Conservation (phyloP, 2,113 vertebrate genomes). For the Phainopepla nitens region DNA sequence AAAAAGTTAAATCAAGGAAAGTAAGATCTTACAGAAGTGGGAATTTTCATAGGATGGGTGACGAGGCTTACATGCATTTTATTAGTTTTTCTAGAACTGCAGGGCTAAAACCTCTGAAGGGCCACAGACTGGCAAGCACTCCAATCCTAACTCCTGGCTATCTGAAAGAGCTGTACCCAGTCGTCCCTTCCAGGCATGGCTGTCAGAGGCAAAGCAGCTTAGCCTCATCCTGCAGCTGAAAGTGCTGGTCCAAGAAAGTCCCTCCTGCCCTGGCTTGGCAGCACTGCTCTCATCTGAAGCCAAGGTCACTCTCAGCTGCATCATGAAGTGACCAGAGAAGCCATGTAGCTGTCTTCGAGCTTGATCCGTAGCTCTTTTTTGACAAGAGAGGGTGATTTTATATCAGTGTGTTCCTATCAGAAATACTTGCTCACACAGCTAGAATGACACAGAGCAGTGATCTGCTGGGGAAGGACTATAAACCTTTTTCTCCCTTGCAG, state of each 20-base stretch:
- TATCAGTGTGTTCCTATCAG: not conserved
- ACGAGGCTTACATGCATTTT: not conserved
- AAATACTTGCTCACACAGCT: not conserved
- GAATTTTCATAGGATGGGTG: rapidly evolving
- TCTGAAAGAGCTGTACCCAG: rapidly evolving
- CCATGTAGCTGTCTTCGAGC: not conserved
- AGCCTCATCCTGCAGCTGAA: not conserved
- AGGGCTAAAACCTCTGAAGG: not conserved
- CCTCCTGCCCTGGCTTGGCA: not conserved
- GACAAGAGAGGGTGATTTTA: not conserved
- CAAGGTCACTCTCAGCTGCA: not conserved
- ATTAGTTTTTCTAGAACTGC: not conserved
- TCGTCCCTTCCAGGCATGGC: rapidly evolving
- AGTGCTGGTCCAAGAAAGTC: rapidly evolving
- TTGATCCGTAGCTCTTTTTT: not conserved
- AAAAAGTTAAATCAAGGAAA: not conserved
- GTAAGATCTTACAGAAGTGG: not conserved
- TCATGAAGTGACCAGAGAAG: rapidly evolving
- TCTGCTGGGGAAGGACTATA: not conserved
- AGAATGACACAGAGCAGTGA: not conserved
- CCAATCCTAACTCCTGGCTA: not conserved
- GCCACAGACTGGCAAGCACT: rapidly evolving
- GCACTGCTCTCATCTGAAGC: not conserved
- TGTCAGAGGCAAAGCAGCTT: not conserved
- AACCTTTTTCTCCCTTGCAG: not conserved